Evolutionary conservation across 1,140 invertebrate species (phyloP).

Genomic region (Heliconius congener): DNA sequence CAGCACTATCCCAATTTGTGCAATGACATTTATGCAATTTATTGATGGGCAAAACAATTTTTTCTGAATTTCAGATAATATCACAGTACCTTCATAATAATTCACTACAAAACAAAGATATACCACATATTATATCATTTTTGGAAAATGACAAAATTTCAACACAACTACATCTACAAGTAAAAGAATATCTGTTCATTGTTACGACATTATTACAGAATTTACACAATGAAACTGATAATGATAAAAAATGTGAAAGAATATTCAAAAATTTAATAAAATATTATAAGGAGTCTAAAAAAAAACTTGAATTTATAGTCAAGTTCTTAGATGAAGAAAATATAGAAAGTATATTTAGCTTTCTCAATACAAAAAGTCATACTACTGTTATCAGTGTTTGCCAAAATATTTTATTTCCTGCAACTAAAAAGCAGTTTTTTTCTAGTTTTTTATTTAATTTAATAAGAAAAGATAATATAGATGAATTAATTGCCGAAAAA

Average conservation of each 20-base stretch:
- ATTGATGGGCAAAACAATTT: too few relatives aligned
- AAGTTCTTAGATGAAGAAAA: conserved; percentile 62
- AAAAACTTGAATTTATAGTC: conserved; percentile 68
- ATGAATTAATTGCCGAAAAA: conserved; percentile 62
- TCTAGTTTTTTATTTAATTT: conserved; percentile 64
- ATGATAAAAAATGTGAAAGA: conserved; percentile 43
- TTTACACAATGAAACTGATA: conserved; percentile 44
- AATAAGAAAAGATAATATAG: conserved; percentile 65
- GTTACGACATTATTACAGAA: conserved; percentile 58
- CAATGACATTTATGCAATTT: too few relatives aligned
- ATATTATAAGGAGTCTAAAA: conserved; percentile 68
- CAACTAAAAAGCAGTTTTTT: conserved; percentile 60
- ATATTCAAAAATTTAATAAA: conserved; percentile 57
- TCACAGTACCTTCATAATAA: conserved; percentile 59
- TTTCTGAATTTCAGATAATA: conserved; percentile 58
- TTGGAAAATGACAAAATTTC: conserved; percentile 63
- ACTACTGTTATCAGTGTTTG: conserved; percentile 55
- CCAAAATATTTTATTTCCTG: conserved; percentile 63
- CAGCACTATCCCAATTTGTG: too few relatives aligned
- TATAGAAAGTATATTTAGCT: conserved; percentile 66
- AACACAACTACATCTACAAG: conserved; percentile 49
- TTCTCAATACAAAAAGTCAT: conserved; percentile 51
- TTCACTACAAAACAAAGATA: conserved; percentile 52
- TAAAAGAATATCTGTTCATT: conserved; percentile 60
- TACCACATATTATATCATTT: conserved; percentile 56